Percentiles rank a stretch among this genome's conserved stretches.
Evolutionary conservation across 2,113 vertebrate species (phyloP).

Genomic region (Plectropomus leopardus): DNA sequence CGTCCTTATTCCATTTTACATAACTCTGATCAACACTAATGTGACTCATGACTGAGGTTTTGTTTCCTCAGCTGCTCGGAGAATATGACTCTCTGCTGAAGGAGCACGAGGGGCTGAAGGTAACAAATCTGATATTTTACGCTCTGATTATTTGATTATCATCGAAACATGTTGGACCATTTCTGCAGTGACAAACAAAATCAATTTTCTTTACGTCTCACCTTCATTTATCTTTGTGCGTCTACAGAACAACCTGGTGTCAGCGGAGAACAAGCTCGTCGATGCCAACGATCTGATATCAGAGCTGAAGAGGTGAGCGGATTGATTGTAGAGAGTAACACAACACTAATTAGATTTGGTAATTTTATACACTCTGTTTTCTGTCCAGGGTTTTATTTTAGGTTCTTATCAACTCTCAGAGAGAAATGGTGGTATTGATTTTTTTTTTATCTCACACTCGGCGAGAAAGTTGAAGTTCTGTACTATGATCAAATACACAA

Average conservation of each 20-base stretch:
- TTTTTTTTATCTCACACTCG: neutral
- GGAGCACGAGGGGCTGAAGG: slow-evolving; percentile 92
- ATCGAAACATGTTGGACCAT: neutral
- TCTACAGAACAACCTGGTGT: slow-evolving; percentile 89
- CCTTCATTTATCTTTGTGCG: neutral
- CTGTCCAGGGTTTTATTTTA: neutral
- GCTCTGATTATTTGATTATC: neutral
- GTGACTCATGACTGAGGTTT: neutral
- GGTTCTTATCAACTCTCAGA: too few relatives aligned
- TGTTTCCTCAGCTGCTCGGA: slow-evolving; percentile 87
- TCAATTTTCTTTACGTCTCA: neutral
- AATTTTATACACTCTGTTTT: neutral
- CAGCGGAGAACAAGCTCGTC: slow-evolving; percentile 91
- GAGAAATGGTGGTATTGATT: neutral
- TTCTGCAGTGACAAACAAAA: neutral
- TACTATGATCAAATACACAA: too few relatives aligned
- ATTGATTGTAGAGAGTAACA: neutral
- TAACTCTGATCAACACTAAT: neutral
- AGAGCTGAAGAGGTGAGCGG: slow-evolving; percentile 93
- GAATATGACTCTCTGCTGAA: slow-evolving; percentile 93
- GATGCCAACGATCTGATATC: slow-evolving; percentile 91
- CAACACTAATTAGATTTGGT: neutral
- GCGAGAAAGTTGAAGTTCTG: too few relatives aligned
- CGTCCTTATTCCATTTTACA: neutral
- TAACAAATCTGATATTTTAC: slow-evolving; percentile 56